Percentiles rank a stretch among this genome's conserved stretches.
Evolutionary conservation across 2,888 invertebrate genomes (phyloP).

Genomic region (Ypsolopha sequella): DNA sequence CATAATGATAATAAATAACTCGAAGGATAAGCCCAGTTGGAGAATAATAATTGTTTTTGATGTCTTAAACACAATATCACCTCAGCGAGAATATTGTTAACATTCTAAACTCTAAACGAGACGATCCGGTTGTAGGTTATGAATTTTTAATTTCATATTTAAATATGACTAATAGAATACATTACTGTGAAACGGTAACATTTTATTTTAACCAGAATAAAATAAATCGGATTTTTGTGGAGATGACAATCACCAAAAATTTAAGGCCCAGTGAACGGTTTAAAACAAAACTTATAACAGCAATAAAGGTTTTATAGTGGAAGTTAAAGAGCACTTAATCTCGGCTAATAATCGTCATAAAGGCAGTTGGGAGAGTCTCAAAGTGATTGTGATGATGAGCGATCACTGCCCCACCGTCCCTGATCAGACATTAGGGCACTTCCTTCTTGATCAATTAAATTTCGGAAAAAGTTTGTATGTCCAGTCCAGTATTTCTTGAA

Average conservation of each 20-base stretch:
- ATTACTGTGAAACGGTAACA: background rate
- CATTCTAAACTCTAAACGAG: conserved; percentile 5
- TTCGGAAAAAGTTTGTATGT: too few relatives aligned
- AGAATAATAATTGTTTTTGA: conserved; percentile 67
- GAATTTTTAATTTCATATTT: conserved; percentile 1
- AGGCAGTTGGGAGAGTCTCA: conserved; percentile 1
- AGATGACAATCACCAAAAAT: background rate
- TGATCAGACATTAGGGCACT: background rate
- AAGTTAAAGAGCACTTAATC: conserved; percentile 3
- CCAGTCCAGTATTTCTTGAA: too few relatives aligned
- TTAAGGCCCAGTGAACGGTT: background rate
- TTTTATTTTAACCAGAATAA: too few relatives aligned
- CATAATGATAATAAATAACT: conserved; percentile 69
- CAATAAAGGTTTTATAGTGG: conserved; percentile 1
- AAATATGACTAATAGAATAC: conserved; percentile 1
- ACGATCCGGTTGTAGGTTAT: conserved; percentile 1
- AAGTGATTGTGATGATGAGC: background rate
- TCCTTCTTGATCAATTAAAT: background rate
- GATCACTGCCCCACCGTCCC: background rate
- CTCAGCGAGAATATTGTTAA: conserved; percentile 24
- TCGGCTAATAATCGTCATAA: conserved; percentile 1
- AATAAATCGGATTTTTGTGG: too few relatives aligned
- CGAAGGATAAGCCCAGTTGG: conserved; percentile 57
- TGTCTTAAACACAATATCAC: conserved; percentile 62
- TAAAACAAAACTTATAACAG: background rate